Evolutionary conservation across 2,888 invertebrate genomes (phyloP).

Genomic region (Suillia variegata): DNA sequence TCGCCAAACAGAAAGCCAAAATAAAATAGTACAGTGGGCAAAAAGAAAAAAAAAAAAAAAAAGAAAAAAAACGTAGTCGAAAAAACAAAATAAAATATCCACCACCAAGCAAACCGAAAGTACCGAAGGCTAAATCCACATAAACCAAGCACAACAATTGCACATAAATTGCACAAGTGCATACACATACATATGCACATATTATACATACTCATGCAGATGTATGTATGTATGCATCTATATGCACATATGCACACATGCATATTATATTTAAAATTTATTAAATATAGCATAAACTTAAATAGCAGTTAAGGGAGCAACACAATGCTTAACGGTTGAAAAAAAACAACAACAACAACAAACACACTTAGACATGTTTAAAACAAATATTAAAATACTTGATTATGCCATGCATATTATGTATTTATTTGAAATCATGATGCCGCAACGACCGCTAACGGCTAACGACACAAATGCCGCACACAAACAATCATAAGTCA

Average conservation of each 20-base stretch:
- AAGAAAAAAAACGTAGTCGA: too few species aligned
- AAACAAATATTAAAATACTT: conserved; percentile 15
- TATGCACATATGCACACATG: conserved; percentile 2
- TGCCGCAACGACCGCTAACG: not conserved
- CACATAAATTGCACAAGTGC: conserved; percentile 16
- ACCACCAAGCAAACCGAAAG: not conserved
- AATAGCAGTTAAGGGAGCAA: not conserved
- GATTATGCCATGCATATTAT: conserved; percentile 12
- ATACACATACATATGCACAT: not conserved
- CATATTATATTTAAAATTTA: not conserved
- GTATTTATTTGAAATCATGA: conserved; percentile 13
- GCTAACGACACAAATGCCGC: too few species aligned
- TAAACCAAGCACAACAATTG: conserved; percentile 12
- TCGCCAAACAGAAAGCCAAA: too few species aligned
- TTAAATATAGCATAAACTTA: not conserved
- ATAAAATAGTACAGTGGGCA: too few species aligned
- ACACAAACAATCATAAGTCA: not conserved
- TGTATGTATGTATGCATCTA: too few species aligned
- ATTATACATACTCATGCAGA: not conserved
- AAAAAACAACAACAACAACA: conserved; percentile 27
- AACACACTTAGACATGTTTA: conserved; percentile 10
- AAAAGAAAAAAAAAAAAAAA: too few species aligned
- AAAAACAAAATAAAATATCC: conserved; percentile 24
- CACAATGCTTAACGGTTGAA: conserved; percentile 2
- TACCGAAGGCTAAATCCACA: not conserved